Conservation (phyloP, 2,797 vertebrate genomes). For the Tapera naevia region DNA sequence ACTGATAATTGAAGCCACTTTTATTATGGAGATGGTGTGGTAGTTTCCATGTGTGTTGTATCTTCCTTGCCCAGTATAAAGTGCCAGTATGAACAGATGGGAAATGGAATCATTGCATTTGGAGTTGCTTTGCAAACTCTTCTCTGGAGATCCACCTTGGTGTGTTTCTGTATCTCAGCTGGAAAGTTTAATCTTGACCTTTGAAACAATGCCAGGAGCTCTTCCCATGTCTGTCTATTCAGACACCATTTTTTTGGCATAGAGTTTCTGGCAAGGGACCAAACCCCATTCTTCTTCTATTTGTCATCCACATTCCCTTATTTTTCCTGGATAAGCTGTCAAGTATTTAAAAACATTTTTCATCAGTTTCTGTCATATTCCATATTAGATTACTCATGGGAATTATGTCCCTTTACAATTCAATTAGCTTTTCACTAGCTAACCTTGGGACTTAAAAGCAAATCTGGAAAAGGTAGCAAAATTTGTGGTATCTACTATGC, state of each 20-base stretch:
- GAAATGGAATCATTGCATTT: background rate
- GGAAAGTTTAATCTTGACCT: background rate
- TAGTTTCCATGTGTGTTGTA: constrained; percentile 8
- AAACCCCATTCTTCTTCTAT: background rate
- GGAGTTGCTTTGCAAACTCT: background rate
- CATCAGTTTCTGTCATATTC: constrained; percentile 41
- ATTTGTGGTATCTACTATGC: background rate
- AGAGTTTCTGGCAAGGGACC: constrained; percentile 9
- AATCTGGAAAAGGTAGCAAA: background rate
- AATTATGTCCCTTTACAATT: constrained; percentile 69
- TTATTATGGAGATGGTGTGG: background rate
- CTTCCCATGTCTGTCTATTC: background rate
- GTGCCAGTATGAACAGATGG: background rate
- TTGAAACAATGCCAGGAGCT: constrained; percentile 18
- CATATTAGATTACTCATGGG: constrained; percentile 40
- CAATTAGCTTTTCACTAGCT: background rate
- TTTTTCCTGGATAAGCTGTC: constrained; percentile 39
- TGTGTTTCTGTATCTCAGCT: background rate
- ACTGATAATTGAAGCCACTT: background rate
- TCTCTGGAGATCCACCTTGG: constrained; percentile 30
- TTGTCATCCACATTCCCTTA: constrained; percentile 34
- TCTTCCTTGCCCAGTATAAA: background rate
- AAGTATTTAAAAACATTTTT: constrained; percentile 36
- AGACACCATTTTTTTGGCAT: background rate
- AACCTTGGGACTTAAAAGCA: constrained; percentile 24